Base-by-base conservation (phyloP, 2,888 invertebrate genomes). In the Patella caerulea region DNA sequence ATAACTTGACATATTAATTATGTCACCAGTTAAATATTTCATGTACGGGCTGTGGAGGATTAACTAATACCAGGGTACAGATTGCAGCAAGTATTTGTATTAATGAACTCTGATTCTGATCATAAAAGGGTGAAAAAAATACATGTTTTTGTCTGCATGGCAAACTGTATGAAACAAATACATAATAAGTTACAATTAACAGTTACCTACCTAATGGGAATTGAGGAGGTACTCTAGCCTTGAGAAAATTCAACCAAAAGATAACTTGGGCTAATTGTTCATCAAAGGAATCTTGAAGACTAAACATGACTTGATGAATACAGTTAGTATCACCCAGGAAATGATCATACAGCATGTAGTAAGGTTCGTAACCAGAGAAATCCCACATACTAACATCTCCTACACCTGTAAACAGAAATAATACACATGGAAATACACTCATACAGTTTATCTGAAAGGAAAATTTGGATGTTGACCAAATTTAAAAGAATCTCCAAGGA, bases 241-340 rank as follows among this genome's bases (percentile, higher is more conserved):
- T 93, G 78, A 96, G 92, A 91, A 95, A 95, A 86, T 94, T 94
- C 78, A 96, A 92, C 96, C 96, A 96, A 92, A 95, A 95, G 85
- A 93, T 93, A 54, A 95, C 94, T 90, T 92, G 88, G 82, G 94
- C 94, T 54, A 94, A 91, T 90, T 95, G 95, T 71, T 91, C 89
- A 81, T 95, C 94, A 71, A 93, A 93, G 9, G 95, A 93, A 86
- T 95, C 95, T 83, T 93, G 93, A 73, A 95, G 92, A 87, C 93
- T 94, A 91, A 95, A 95, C 74, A 95, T 93, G 79, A 96, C 93
- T 54, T 94, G 92, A 88, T 95, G 94, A 53, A 94, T 91, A 85
- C 94, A 94, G 87, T 93, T 92, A n/a, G 92, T 89, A 90, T 92
- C 94, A 78, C 94, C 94, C 59, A 96, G 93, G 87, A 95, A 95